Evolutionary conservation across 1,140 invertebrate genomes (phyloP), one percentile per base, ranked within the genome.

Genomic region (Diachasma alloeum): DNA sequence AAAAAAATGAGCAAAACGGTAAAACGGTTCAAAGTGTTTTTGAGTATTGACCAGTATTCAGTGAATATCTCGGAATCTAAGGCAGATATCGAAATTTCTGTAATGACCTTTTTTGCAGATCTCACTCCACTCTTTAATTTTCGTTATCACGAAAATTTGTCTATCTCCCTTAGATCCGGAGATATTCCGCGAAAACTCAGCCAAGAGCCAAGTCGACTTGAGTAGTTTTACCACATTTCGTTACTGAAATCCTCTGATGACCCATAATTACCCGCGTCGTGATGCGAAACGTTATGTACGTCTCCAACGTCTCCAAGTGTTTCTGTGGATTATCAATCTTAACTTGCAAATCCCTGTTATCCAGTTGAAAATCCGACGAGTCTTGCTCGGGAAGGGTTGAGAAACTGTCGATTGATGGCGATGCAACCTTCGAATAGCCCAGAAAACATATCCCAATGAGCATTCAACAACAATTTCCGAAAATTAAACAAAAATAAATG

Each of bases 321-420:
- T 95, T 95, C 78, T 95, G 94, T n/a, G 94, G 94, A 89, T 94
- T 94, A 79, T 95, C 94, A 19, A 95, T 93, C 86, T 92, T 90
- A 0, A 94, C 91, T 84, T 93, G 91, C 11, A 95, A 85, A 84
- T 95, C 94, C 17, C 91, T 87, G 78, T 89, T 88, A 78, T 92
- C 91, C 46, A 89, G 79, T 80, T 91, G 90, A 71, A 92, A 88
- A 77, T 92, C 91, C 2, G 90, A 90, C 36, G 89, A 82, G 46
- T 91, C 91, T 78, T 92, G 91, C 74, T 93, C 92, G 37, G 91
- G 91, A 44, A 92, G 86, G 19, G 92, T 92, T 0, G 92, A 93
- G 83, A 93, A 92, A 80, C 92, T 93, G 72, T 93, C 92, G 46
- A 92, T 90, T 19, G 92, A 92, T 11, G 92, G 91, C 5, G 92